These are phyloP conservation scores for Muricea muricata DNA, from an alignment of 92 coral and sea anemone species.

Conservation along the genomic window DNA sequence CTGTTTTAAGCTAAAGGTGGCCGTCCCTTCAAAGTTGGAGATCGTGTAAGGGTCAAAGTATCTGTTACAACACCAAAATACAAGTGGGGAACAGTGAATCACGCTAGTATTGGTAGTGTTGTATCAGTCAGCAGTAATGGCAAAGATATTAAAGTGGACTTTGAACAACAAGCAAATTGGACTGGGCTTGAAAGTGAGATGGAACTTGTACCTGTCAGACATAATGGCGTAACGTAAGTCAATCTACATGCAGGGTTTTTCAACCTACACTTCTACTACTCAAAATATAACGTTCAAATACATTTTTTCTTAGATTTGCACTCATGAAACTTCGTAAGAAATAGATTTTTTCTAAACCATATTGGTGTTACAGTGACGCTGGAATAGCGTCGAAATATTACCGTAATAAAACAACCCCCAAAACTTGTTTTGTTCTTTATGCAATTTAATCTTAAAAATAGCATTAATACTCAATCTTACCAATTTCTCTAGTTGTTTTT, in stretches of 20 bases:
- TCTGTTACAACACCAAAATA: slow-evolving; percentile 96
- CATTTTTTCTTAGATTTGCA: too few species aligned
- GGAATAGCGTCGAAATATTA: too few species aligned
- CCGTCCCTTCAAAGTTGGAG: slow-evolving; percentile 88
- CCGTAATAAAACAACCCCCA: too few species aligned
- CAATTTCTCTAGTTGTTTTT: slow-evolving; percentile 82
- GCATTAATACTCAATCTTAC: too few species aligned
- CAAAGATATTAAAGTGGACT: slow-evolving; percentile 96
- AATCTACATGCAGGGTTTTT: neutral
- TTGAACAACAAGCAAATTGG: slow-evolving; percentile 99
- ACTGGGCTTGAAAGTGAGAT: slow-evolving; percentile 95
- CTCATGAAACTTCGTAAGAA: too few species aligned
- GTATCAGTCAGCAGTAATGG: slow-evolving; percentile 97
- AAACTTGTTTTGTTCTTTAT: too few species aligned
- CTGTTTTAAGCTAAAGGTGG: slow-evolving; percentile 81
- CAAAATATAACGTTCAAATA: too few species aligned
- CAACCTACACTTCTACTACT: neutral
- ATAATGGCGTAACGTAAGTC: slow-evolving; percentile 87
- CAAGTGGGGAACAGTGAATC: slow-evolving; percentile 99
- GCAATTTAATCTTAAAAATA: too few species aligned
- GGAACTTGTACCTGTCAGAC: slow-evolving; percentile 98
- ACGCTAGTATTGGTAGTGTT: slow-evolving; percentile 91
- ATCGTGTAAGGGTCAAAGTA: slow-evolving; percentile 94
- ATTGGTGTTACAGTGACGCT: too few species aligned
- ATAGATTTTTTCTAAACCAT: too few species aligned